Evolutionary conservation across 2,797 vertebrate species (phyloP).

Genomic region (Enteromius paludinosus): DNA sequence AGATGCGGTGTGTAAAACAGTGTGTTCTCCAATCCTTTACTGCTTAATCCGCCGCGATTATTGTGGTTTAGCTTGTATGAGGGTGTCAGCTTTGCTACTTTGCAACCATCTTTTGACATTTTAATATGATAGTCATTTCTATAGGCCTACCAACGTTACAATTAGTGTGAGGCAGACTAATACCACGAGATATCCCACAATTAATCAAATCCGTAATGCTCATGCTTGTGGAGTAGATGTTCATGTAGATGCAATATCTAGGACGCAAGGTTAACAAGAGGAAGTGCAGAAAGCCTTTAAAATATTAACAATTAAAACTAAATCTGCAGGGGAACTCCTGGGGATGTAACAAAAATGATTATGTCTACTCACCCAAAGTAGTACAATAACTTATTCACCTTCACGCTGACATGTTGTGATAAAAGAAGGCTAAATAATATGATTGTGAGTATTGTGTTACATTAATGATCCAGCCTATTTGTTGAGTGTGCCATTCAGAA

Average conservation of each 20-base stretch:
- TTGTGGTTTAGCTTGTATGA: not conserved
- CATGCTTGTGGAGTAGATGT: not conserved
- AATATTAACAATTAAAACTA: not conserved
- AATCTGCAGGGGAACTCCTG: not conserved
- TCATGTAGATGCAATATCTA: not conserved
- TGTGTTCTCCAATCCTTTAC: not conserved
- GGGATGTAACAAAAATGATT: not conserved
- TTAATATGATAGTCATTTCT: not conserved
- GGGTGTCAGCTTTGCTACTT: not conserved
- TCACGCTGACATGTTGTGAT: not conserved
- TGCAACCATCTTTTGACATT: not conserved
- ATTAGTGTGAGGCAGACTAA: not conserved
- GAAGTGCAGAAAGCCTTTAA: not conserved
- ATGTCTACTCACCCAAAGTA: not conserved
- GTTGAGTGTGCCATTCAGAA: not conserved
- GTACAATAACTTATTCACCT: not conserved
- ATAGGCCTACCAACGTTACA: not conserved
- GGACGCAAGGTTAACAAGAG: not conserved
- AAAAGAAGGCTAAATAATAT: not conserved
- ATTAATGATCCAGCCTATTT: not conserved
- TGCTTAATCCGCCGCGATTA: not conserved
- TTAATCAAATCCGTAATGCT: not conserved
- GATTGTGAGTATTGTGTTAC: not conserved
- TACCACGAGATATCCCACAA: not conserved
- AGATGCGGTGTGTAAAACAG: slow-evolving; percentile 20